phyloP scores from a whole-genome alignment of 2,113 vertebrate genomes.

The Dicerorhinus sumatrensis region DNA sequence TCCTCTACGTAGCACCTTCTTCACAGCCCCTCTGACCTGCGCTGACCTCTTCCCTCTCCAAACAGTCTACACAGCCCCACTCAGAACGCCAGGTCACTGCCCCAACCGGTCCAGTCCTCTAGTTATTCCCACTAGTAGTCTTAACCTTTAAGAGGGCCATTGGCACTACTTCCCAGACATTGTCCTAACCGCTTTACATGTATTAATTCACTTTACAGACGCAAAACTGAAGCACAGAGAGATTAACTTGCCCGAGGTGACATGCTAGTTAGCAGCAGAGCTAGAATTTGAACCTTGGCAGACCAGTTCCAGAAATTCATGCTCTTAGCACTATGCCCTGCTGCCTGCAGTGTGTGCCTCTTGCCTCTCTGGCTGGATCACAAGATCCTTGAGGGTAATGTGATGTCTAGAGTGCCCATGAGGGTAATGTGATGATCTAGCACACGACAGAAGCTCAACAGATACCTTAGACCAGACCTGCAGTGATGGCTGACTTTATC shows the following conservation, averaged over 20 bases:
- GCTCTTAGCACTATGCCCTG: fast-evolving
- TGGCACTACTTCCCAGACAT: not conserved
- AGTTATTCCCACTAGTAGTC: not conserved
- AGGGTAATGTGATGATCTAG: not conserved
- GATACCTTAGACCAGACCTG: too few relatives aligned
- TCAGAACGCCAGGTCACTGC: fast-evolving
- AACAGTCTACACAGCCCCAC: not conserved
- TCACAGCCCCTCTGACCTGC: not conserved
- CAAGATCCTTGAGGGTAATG: not conserved
- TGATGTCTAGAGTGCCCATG: not conserved
- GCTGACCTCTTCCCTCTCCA: not conserved
- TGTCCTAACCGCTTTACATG: not conserved
- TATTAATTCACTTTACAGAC: not conserved
- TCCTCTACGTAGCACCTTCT: fast-evolving
- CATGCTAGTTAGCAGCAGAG: not conserved
- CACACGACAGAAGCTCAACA: fast-evolving
- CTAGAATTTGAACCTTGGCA: not conserved
- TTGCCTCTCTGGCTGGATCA: not conserved
- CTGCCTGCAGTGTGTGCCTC: fast-evolving
- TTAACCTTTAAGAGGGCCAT: not conserved
- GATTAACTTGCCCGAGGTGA: not conserved
- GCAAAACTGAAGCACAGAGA: not conserved
- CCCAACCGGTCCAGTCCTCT: not conserved
- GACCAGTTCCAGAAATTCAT: fast-evolving
- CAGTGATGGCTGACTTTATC: not conserved